Percentiles rank a stretch among this genome's conserved stretches.
Conservation (phyloP, 2,797 vertebrate genomes). For the Pipistrellus nathusii region DNA sequence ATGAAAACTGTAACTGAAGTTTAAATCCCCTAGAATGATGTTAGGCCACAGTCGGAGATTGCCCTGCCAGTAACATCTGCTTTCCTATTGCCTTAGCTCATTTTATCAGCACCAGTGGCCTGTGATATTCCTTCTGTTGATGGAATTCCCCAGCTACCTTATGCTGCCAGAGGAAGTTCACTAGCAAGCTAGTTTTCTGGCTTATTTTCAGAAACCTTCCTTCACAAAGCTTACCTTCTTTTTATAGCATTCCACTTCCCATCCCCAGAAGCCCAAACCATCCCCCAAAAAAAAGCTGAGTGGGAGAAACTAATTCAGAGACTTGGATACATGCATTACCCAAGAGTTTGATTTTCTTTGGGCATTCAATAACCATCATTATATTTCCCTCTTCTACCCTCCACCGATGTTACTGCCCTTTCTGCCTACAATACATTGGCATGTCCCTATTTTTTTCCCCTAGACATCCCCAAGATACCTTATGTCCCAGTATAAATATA, state of each 20-base stretch:
- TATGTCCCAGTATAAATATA: neutral
- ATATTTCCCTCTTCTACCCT: neutral
- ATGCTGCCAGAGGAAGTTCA: neutral
- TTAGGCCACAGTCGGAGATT: neutral
- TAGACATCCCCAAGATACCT: neutral
- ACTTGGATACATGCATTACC: neutral
- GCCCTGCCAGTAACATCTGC: neutral
- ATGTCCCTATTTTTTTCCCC: neutral
- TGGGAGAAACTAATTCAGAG: constrained; percentile 1
- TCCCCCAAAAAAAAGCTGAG: neutral
- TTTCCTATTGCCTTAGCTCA: neutral
- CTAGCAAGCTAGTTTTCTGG: neutral
- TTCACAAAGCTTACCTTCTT: neutral
- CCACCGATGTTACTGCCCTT: neutral
- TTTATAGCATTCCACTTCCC: neutral
- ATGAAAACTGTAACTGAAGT: neutral
- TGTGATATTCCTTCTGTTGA: neutral
- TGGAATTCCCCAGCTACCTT: neutral
- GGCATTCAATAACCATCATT: neutral
- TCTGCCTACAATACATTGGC: neutral
- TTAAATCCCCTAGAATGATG: neutral
- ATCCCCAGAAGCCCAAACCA: neutral
- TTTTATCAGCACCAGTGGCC: neutral
- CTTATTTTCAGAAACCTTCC: neutral
- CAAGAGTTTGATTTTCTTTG: neutral